Evolutionary conservation across 2,888 invertebrate species (phyloP), one percentile per base, ranked within the genome.

Genomic region (Conus canariensis): DNA sequence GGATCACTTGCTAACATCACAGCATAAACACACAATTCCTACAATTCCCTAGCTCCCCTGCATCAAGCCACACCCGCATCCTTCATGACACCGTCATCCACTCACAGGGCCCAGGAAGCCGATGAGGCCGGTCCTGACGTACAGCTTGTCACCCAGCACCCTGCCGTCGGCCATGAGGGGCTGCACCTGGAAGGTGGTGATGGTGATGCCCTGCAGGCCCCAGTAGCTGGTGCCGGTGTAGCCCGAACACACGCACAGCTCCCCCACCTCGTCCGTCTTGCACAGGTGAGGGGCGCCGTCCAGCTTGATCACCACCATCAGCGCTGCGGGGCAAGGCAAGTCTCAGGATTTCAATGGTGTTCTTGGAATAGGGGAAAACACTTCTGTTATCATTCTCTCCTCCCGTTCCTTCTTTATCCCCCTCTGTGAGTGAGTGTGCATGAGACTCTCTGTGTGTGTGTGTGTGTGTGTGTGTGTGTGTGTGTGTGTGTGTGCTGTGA

Each of bases 221-320:
- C 99, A 99, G 97, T 99, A 99, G 67, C 98, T 98, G 80, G 98
- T 98, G 0, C 99, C 99, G 0, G 99, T 98, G 6, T 99, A 98
- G 60, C 96, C 96, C 74, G 98, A 98, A 93, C 99, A 98, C 10
- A 99, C 98, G 96, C 99, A 99, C 93, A 99, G 99, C 96, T 99
- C 99, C 0, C 99, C 99, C 2, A 99, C 98, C 97, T 99, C 99
- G 96, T 99, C 99, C 0, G 99, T 99, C 97, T 99, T 99, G 97
- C 99, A 99, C 56, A 99, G 97, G 95, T 98, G 98, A 0, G 99
- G 97, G 8, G 98, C 97, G 0, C 99, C 99, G 94, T 99, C 99
- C 97, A 99, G 98, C 96, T 99, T 98, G 58, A 99, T 98, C 2
- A 99, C 99, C 19, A 99, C 98, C 96, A 99, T 99, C 93, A 98